Conservation (phyloP, 2,888 invertebrate genomes). For the Willowsia nigromaculata region DNA sequence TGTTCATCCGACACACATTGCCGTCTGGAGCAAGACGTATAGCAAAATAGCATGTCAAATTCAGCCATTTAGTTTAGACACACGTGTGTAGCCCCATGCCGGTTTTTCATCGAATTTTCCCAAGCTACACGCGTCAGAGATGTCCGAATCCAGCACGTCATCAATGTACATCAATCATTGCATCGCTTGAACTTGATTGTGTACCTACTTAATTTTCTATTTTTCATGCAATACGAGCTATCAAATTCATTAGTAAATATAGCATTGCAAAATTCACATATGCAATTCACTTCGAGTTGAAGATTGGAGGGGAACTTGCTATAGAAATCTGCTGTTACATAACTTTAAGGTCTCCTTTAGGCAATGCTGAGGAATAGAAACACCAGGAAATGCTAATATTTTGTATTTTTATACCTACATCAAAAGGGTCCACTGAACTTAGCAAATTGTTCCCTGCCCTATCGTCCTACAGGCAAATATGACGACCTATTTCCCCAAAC, state of each 20-base stretch:
- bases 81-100: background rate
- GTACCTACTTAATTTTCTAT: background rate
- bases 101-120: background rate
- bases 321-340: background rate
- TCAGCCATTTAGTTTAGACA: background rate
- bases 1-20: background rate
- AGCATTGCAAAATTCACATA: background rate
- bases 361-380: background rate
- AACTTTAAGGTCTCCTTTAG: background rate
- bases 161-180: too few relatives aligned
- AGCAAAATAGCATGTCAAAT: background rate
- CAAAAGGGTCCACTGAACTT: background rate
- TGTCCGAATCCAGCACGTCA: too few relatives aligned
- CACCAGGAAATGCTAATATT: constrained; percentile 19
- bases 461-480: constrained; percentile 12
- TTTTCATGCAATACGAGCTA: background rate
- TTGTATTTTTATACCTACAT: background rate
- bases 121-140: background rate
- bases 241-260: too few relatives aligned
- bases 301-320: background rate
- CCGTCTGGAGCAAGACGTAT: background rate
- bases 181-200: background rate
- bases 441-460: background rate
- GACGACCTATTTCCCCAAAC: constrained; percentile 20
- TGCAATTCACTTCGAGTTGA: too few relatives aligned